Evolutionary conservation across 2,888 invertebrate genomes (phyloP).

Genomic region (Acanthopleura granulata): DNA sequence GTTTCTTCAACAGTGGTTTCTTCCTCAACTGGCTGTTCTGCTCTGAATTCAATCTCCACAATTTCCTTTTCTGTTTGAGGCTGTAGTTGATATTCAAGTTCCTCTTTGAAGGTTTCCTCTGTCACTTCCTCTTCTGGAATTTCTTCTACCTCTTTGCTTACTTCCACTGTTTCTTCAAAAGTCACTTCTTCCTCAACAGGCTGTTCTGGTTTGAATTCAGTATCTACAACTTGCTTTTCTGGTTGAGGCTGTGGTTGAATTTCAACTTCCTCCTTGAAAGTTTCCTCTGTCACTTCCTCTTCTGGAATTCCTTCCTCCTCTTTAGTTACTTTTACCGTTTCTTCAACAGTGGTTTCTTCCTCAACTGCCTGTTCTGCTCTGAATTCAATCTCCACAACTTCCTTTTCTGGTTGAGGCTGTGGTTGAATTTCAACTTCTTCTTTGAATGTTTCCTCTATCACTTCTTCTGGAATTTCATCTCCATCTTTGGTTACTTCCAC

Average conservation of each 20-base stretch:
- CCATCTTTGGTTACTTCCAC: constrained; percentile 11
- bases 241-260: neutral
- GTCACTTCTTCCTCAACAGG: neutral
- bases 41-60: constrained; percentile 15
- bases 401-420: neutral
- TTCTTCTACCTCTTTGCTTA: constrained; percentile 20
- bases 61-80: constrained; percentile 22
- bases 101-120: constrained; percentile 21
- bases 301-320: constrained; percentile 23
- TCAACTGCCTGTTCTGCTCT: constrained; percentile 13
- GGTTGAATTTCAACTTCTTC: neutral
- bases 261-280: constrained; percentile 20
- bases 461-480: constrained; percentile 21
- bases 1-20: neutral
- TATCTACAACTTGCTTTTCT: constrained; percentile 24
- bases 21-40: constrained; percentile 7
- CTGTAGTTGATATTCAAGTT: neutral
- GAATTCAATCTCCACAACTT: constrained; percentile 11
- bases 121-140: constrained; percentile 22
- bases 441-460: constrained; percentile 15
- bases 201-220: constrained; percentile 6
- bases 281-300: constrained; percentile 22
- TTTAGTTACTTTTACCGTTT: constrained; percentile 15
- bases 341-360: neutral
- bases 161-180: constrained; percentile 14